Conservation (phyloP, 2,797 vertebrate species). For the Ctenopoma kingsleyae region DNA sequence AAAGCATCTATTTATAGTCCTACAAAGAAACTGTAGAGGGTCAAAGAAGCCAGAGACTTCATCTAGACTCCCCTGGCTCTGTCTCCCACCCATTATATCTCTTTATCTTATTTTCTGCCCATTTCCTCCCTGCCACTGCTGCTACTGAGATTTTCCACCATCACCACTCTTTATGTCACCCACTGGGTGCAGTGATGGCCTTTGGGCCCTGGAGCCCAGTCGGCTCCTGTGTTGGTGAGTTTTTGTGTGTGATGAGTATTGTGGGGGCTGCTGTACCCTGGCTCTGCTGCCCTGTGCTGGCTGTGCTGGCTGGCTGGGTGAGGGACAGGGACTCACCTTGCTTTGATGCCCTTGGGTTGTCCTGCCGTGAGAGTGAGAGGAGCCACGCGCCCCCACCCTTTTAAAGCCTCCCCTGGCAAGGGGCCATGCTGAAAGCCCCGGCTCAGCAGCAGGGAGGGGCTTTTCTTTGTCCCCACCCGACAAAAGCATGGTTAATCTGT, state of each 20-base stretch:
- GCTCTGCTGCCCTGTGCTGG: constrained; percentile 25
- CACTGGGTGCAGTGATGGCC: constrained; percentile 26
- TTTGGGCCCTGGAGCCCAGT: constrained; percentile 11
- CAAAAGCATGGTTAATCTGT: constrained; percentile 83
- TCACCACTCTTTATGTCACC: constrained; percentile 38
- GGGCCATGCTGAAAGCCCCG: constrained; percentile 85
- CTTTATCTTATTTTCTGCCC: constrained; percentile 36
- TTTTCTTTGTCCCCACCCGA: constrained; percentile 67
- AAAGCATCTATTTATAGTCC: constrained; percentile 40
- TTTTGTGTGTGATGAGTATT: constrained; percentile 35
- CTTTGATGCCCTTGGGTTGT: constrained; percentile 81
- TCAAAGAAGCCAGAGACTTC: constrained; percentile 17
- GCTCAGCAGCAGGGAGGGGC: constrained; percentile 89
- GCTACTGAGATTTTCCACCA: constrained; percentile 12
- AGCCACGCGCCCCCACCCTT: constrained; percentile 84
- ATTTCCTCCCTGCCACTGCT: constrained; percentile 13
- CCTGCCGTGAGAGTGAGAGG: constrained; percentile 85
- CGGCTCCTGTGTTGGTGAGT: constrained; percentile 25
- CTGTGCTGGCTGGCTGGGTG: constrained; percentile 23
- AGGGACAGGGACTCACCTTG: constrained; percentile 84
- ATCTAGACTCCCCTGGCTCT: constrained; percentile 1
- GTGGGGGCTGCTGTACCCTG: constrained; percentile 32
- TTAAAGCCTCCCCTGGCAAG: constrained; percentile 92
- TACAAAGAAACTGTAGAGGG: neutral
- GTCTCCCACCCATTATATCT: constrained; percentile 16